Evolutionary conservation across 2,888 invertebrate species (phyloP).

Genomic region (Metacarcinus magister): DNA sequence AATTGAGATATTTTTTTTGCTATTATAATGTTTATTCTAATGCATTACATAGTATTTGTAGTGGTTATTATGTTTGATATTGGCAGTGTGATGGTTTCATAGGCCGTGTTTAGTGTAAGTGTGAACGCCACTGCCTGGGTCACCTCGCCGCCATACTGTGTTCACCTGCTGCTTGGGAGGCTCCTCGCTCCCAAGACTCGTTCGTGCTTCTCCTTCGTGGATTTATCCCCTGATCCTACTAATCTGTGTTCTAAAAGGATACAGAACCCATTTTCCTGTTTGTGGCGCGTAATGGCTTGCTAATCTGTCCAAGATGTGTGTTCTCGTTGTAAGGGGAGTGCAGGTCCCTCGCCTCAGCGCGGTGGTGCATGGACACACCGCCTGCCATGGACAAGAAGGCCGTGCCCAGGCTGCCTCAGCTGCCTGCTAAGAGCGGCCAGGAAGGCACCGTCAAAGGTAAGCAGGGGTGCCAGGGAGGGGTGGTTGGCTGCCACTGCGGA

Average conservation of each 20-base stretch:
- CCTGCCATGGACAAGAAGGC: slow-evolving; percentile 77
- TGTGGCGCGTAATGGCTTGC: slow-evolving; percentile 80
- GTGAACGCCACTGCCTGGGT: not conserved
- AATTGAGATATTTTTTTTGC: not conserved
- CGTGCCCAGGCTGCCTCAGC: slow-evolving; percentile 57
- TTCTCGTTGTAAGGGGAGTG: slow-evolving; percentile 58
- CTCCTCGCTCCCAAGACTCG: slow-evolving; percentile 77
- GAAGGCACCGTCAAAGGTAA: slow-evolving; percentile 70
- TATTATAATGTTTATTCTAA: not conserved
- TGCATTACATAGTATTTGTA: not conserved
- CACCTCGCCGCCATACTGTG: slow-evolving; percentile 77
- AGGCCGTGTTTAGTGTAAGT: not conserved
- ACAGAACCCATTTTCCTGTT: slow-evolving; percentile 74
- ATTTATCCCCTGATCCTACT: slow-evolving; percentile 28
- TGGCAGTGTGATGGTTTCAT: not conserved
- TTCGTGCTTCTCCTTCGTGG: slow-evolving; percentile 30
- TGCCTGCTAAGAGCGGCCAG: slow-evolving; percentile 70
- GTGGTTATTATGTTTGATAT: not conserved
- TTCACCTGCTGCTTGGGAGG: slow-evolving; percentile 70
- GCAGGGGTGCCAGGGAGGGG: not conserved
- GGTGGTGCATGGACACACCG: slow-evolving; percentile 73
- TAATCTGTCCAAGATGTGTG: slow-evolving; percentile 81
- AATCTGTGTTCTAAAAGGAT: slow-evolving; percentile 75
- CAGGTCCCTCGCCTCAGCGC: slow-evolving; percentile 64
- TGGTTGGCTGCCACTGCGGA: not conserved